Conservation (phyloP, 2,113 vertebrate species). For the Maccullochella peelii region DNA sequence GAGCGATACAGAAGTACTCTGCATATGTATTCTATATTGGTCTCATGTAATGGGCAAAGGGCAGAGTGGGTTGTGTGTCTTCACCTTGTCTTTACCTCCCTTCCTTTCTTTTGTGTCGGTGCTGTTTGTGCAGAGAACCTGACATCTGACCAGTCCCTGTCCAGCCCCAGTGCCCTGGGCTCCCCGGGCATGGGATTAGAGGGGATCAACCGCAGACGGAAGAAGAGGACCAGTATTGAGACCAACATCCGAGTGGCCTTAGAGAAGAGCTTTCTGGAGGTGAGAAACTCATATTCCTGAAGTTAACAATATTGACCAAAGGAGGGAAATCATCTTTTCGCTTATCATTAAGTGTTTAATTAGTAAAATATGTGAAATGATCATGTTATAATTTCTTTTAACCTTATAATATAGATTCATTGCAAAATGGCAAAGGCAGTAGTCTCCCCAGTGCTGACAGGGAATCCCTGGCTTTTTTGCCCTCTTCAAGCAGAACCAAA, state of each 20-base stretch:
- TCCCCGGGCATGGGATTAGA: constrained; percentile 94
- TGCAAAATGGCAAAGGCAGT: not conserved
- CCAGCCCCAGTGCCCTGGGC: constrained; percentile 95
- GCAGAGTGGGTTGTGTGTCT: not conserved
- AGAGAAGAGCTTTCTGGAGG: constrained; percentile 99
- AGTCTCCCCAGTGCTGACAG: constrained; percentile 73
- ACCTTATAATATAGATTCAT: not conserved
- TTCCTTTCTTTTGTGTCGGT: constrained; percentile 72
- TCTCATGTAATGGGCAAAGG: not conserved
- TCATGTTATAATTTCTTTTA: not conserved
- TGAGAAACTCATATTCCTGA: constrained; percentile 73
- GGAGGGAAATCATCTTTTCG: not conserved
- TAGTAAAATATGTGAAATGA: not conserved
- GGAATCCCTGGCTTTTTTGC: constrained; percentile 79
- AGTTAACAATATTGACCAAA: not conserved
- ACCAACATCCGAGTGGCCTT: constrained; percentile 99
- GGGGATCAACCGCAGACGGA: constrained; percentile 97
- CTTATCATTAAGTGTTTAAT: not conserved
- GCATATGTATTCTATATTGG: not conserved
- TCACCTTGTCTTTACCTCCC: constrained; percentile 84
- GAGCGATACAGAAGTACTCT: not conserved
- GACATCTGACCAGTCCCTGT: constrained; percentile 94
- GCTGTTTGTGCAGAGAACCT: constrained; percentile 93
- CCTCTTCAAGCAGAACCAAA: constrained; percentile 96
- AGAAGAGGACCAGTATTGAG: constrained; percentile 99